phyloP scores from a whole-genome alignment of 2,113 vertebrate species.

The Strix aluco region DNA sequence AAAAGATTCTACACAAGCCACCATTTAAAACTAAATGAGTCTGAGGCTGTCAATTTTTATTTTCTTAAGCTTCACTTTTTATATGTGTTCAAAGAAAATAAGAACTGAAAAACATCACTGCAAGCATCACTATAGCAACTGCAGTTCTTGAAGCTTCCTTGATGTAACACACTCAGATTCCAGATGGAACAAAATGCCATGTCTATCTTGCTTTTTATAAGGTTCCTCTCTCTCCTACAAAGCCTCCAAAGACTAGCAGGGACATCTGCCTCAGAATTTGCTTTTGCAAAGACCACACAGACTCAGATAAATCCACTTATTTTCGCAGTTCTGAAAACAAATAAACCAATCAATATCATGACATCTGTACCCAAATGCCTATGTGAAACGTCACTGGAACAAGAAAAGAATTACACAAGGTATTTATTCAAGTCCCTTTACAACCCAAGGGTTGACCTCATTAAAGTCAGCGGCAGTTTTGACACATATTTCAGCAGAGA shows the following conservation, averaged over 20 bases:
- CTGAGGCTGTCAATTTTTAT: neutral
- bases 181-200: slow-evolving; percentile 57
- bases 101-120: slow-evolving; percentile 30
- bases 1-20: neutral
- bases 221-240: slow-evolving; percentile 14
- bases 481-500: neutral
- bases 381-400: neutral
- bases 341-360: neutral
- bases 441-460: neutral
- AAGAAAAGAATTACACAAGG: neutral
- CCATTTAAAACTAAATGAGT: slow-evolving; percentile 17
- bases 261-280: slow-evolving; percentile 33
- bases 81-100: slow-evolving; percentile 19
- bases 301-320: neutral
- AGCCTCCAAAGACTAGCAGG: slow-evolving; percentile 15
- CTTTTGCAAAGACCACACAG: slow-evolving; percentile 1
- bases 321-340: slow-evolving; percentile 9
- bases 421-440: slow-evolving; percentile 27
- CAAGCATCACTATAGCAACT: slow-evolving; percentile 62
- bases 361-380: neutral
- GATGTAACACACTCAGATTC: neutral
- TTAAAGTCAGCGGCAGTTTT: neutral
- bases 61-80: slow-evolving; percentile 38
- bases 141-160: slow-evolving; percentile 35
- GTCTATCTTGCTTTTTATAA: slow-evolving; percentile 41